Percentiles rank a stretch among this genome's conserved stretches.
These are phyloP conservation scores for Arenaria interpres DNA, from an alignment of 2,113 vertebrate species.

Conservation along the genomic window DNA sequence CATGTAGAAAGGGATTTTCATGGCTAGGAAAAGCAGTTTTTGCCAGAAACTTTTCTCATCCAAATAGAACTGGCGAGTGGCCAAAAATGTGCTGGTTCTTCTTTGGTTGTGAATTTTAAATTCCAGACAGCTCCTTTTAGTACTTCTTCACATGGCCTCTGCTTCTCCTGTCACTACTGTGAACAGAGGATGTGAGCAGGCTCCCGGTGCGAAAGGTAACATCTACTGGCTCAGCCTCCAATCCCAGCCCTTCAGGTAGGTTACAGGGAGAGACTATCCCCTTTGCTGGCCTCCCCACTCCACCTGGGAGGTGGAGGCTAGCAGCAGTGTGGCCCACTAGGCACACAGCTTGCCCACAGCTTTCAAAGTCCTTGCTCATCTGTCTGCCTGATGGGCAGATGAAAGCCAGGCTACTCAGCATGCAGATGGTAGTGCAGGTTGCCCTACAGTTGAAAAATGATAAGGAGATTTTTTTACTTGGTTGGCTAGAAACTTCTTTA, in stretches of 20 bases:
- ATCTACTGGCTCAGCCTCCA: not conserved
- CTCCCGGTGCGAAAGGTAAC: not conserved
- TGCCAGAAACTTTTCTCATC: conserved; percentile 48
- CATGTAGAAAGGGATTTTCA: conserved; percentile 55
- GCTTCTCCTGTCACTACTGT: not conserved
- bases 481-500: conserved; percentile 38
- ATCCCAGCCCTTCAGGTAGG: not conserved
- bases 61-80: conserved; percentile 8
- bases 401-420: conserved; percentile 46
- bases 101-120: conserved; percentile 64
- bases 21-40: conserved; percentile 34
- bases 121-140: conserved; percentile 40
- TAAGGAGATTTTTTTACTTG: conserved; percentile 31
- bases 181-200: not conserved
- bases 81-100: conserved; percentile 48
- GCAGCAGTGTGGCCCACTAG: not conserved
- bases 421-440: conserved; percentile 52
- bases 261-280: not conserved
- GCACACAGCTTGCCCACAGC: not conserved
- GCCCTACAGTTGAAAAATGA: conserved; percentile 45
- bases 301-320: not conserved
- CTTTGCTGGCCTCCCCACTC: not conserved
- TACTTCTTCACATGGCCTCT: not conserved
- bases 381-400: not conserved
- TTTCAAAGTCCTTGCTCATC: not conserved